These are phyloP conservation scores for Hipparchia sbordonii DNA, from an alignment of 2,888 invertebrate species.

Conservation along the genomic window DNA sequence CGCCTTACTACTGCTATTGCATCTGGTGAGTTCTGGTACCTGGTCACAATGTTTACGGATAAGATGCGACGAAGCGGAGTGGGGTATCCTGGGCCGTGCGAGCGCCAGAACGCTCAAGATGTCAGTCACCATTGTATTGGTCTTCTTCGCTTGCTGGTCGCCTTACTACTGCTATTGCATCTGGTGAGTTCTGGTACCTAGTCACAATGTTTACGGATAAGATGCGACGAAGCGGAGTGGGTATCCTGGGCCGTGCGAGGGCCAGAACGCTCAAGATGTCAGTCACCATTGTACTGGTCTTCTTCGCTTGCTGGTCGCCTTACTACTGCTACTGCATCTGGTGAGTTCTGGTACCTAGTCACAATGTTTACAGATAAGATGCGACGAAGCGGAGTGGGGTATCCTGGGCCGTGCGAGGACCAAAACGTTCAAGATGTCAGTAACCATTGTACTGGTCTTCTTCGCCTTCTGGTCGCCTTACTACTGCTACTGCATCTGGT, in stretches of 20 bases:
- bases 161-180: constrained; percentile 96
- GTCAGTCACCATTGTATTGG: too few relatives aligned
- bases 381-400: too few relatives aligned
- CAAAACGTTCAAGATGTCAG: too few relatives aligned
- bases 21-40: constrained; percentile 84
- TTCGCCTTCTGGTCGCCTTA: too few relatives aligned
- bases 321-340: constrained; percentile 95
- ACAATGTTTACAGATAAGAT: neutral
- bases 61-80: neutral
- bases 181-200: constrained; percentile 80
- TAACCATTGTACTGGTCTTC: too few relatives aligned
- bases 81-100: too few relatives aligned
- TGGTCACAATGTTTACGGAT: neutral
- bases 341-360: constrained; percentile 61
- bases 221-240: neutral
- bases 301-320: constrained; percentile 98
- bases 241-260: too few relatives aligned
- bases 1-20: constrained; percentile 96
- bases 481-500: constrained; percentile 95
- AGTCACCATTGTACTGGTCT: constrained; percentile 65
- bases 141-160: constrained; percentile 97
- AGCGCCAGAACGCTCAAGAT: too few relatives aligned
- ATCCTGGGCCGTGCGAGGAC: too few relatives aligned
- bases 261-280: too few relatives aligned
- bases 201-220: neutral